Base-by-base conservation (phyloP, 2,797 vertebrate species). In the Poecilia wingei region DNA sequence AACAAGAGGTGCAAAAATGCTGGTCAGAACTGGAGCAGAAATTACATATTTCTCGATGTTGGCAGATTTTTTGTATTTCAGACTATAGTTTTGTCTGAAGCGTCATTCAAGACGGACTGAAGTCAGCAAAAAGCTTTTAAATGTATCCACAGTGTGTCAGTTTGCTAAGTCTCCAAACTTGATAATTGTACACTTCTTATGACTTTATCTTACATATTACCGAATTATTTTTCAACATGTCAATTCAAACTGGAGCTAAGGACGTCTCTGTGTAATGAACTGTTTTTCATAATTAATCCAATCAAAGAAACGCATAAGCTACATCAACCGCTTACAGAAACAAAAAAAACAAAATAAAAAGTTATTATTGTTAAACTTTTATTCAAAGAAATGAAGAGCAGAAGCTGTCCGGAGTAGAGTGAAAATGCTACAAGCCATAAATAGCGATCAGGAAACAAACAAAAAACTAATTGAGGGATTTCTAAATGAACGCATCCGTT, bases 341-440 rank as follows among this genome's bases (percentile, higher is more conserved):
- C 9, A 0, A 41, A 31, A 2, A 8, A 18, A 20, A 46, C 14
- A 51, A 20, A 31, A 31, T 31, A 7, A 8, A 51, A 41, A 0
- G 13, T 31, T 80, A 57, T 55, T 71, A 84, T 79, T 81, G 72
- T 88, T 82, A 75, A 87, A 55, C 28, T 70, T 94, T 94, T 93
- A 93, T 94, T 93, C 59, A 87, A 90, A 57, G 74, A 89, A 87
- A 89, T 78, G 69, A 80, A 78, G 80, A 90, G 84, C 80, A 51
- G 79, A 76, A 81, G 47, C 73, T n/a, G 77, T 75, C 86, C 82
- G 61, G 83, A 77, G 39, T 83, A 72, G 84, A 84, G 84, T 79
- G 84, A 84, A 74, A 88, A 87, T 84, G 90, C 87, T 92, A 91
- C 84, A 86, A 91, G 88, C 78, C 25, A 41, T 81, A 84, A 79